Evolutionary conservation across 2,888 invertebrate species (phyloP), one percentile per base, ranked within the genome.

Genomic region (Drosophila emarginata): DNA sequence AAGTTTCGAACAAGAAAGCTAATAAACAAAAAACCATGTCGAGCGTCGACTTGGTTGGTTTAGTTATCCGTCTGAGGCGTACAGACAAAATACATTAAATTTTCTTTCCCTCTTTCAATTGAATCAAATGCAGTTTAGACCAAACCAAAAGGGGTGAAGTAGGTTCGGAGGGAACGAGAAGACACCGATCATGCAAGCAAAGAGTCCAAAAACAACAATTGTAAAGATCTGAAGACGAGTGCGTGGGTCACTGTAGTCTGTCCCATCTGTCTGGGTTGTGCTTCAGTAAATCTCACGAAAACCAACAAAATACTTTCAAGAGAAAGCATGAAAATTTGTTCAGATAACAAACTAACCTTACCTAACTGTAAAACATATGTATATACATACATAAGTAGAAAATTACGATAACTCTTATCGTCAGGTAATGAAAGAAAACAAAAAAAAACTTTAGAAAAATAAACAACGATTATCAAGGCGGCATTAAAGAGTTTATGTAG

Each of bases 341-440:
- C 58, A 63, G 78, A 80, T 80, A 76, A 70, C 74, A 80, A 75
- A 76, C 65, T 69, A 79, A 78, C 74, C 78, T 76, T 64, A 74
- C 76, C 79, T 72, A 79, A 79, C 78, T 64, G 74, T 57, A 39
- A 45, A 59, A 39, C 57, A 69, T 70, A 59, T 39, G 45, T 54
- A 53, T n/a, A n/a, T n/a, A n/a, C n/a, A n/a, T n/a, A n/a, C n/a
- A 69, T 70, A 59, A 50, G 45, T 54, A 53, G 21, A 54, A 32
- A 45, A 45, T 45, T 45, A 28, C 40, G 21, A 54, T 54, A 67
- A 39, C 14, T 60, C 40, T 15, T 2, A 21, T 45, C 26, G 26
- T n/a, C 36, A 18, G 14, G 21, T n/a, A 37, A n/a, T 14, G 52
- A 60, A 45, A 61, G 53, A 26, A 40, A 28, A 64, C 21, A 57